A percentile compares a stretch with the other conserved stretches of the same genome.
phyloP scores from a whole-genome alignment of 2,797 vertebrate genomes.

The Sciurus carolinensis region DNA sequence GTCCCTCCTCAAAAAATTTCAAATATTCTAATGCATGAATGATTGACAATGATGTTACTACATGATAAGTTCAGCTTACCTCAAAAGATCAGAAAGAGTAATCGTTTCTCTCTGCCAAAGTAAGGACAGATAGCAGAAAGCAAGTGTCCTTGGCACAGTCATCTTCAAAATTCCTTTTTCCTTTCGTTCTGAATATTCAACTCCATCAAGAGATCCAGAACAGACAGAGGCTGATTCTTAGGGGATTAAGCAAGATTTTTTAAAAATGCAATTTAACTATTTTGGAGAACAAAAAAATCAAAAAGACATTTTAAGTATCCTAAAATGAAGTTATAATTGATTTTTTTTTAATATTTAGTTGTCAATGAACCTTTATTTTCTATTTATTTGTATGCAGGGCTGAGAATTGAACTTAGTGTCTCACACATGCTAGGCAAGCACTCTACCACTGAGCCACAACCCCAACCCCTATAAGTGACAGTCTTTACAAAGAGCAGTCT shows the following conservation, averaged over 20 bases:
- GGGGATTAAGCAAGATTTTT: conserved; percentile 32
- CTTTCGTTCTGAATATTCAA: conserved; percentile 78
- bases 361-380: no score
- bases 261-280: background rate
- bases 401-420: no score
- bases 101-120: conserved; percentile 94
- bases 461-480: background rate
- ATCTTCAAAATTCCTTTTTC: conserved; percentile 86
- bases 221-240: conserved; percentile 83
- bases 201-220: conserved; percentile 91
- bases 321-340: background rate
- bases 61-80: conserved; percentile 87
- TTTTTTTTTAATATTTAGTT: background rate
- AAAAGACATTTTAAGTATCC: background rate
- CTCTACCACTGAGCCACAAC: no score
- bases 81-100: conserved; percentile 94
- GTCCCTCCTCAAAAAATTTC: background rate
- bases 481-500: background rate
- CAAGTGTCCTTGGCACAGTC: conserved; percentile 94
- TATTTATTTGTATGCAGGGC: no score
- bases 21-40: background rate
- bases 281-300: background rate
- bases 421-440: no score
- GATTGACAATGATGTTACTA: background rate
- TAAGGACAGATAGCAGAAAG: conserved; percentile 93